Base-by-base conservation (phyloP, 2,888 invertebrate genomes). In the Volucella bombylans region DNA sequence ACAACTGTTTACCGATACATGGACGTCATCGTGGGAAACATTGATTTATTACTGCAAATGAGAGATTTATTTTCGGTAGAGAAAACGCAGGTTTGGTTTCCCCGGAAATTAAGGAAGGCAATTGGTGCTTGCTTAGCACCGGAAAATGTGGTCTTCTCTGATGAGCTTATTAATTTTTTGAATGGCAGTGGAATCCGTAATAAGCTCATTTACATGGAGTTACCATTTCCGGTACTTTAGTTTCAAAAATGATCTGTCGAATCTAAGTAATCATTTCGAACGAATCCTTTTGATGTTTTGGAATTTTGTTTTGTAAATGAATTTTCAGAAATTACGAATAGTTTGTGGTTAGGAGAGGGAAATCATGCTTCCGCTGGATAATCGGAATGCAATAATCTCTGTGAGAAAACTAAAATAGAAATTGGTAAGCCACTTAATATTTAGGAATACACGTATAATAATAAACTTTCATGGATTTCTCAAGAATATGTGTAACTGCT, bases 1-100 rank as follows among this genome's bases (percentile, higher is more conserved):
- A 74, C 79, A 83, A 79, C 79, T 79, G 83, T 49, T 18, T n/a
- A 3, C 45, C 23, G 49, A 31, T 41, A 52, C n/a, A 14, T 10
- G 62, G 52, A 68, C 45, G 69, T 71, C 71, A 74, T 72, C 76
- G 77, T 80, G 81, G 81, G 81, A 81, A 85, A 85, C 64, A 59
- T 80, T 85, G 81, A 85, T 85, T 85, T 85, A 85, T 85, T 64
- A 61, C 80, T 76, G 77, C 76, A 85, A 85, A 85, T 68, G 85
- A 68, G 57, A 77, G 85, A 85, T 85, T 85, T 85, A 85, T 85
- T 85, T 72, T 68, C 67, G 65, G 50, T 54, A 71, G 50, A 47
- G 39, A 62, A 67, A n/a, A 62, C 50, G 72, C 67, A 61, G 67
- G 67, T 41, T 65, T 55, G 72, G 61, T 72, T 82, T 77, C 47